A percentile compares a stretch with the other conserved stretches of the same genome.
These are phyloP conservation scores for Eucera pruinosa DNA, from an alignment of 2,888 invertebrate species.

Conservation along the genomic window DNA sequence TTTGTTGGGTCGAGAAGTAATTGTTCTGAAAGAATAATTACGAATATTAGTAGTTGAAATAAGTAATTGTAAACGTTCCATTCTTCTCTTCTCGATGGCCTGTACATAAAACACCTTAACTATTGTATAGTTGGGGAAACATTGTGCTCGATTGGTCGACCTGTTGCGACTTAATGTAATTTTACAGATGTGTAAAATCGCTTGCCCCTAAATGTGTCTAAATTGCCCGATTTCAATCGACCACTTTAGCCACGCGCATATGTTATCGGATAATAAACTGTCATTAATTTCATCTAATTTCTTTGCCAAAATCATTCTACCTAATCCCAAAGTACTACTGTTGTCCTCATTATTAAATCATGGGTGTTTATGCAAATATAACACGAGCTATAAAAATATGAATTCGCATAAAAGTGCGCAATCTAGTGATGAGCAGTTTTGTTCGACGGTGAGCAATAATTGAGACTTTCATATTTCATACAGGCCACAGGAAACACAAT, in stretches of 20 bases:
- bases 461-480: too few species aligned
- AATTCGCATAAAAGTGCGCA: too few species aligned
- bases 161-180: conserved; percentile 21
- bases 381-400: too few species aligned
- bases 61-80: conserved; percentile 32
- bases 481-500: too few species aligned
- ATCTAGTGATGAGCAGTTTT: too few species aligned
- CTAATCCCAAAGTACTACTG: neutral
- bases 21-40: conserved; percentile 5
- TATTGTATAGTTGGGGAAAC: conserved; percentile 35
- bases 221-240: conserved; percentile 38
- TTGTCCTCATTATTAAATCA: too few species aligned
- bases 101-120: conserved; percentile 50
- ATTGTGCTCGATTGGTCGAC: conserved; percentile 37
- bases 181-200: conserved; percentile 36
- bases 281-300: conserved; percentile 39
- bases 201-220: conserved; percentile 38
- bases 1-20: conserved; percentile 1
- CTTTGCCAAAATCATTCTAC: neutral
- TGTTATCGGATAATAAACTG: conserved; percentile 56
- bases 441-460: too few species aligned
- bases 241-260: conserved; percentile 43
- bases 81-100: conserved; percentile 41
- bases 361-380: too few species aligned
- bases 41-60: conserved; percentile 27